Evolutionary conservation across 2,113 vertebrate species (phyloP), one percentile per base, ranked within the genome.

Genomic region (Mellivora capensis): DNA sequence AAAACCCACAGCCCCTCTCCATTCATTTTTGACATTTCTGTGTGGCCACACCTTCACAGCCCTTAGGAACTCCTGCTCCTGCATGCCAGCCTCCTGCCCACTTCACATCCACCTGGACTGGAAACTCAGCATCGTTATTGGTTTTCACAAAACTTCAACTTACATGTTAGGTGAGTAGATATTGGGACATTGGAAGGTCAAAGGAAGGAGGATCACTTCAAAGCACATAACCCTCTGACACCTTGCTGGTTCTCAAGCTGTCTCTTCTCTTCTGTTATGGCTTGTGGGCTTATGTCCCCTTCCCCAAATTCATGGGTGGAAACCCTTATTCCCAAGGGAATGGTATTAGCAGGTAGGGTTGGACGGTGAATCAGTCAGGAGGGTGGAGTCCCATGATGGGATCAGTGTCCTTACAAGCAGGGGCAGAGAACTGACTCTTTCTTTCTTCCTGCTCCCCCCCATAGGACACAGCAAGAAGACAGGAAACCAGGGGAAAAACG

Each of bases 11-110:
- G 11, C 64, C 8, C 14, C 1, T 67, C 29, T 57, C 29, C 29
- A 27, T n/a, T 49, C 37, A 34, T n/a, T 57, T 44, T 39, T 37
- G 37, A n/a, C 29, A 44, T 44, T 47, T 87, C 20, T 57, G 14
- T 42, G 23, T 7, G 44, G 17, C n/a, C 14, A 1, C 1, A 2
- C 47, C 47, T 17, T 34, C 27, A 4, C 1, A 14, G 15, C n/a
- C n/a, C 12, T 7, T n/a, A 11, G 11, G 23, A 25, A 61, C 52
- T 34, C 71, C 85, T 52, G 34, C 39, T 61, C n/a, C 29, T 37
- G 13, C 42, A 27, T 34, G 25, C 42, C 7, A 3, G 18, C 21
- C 25, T 23, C 1, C 52, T 34, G 27, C 34, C 77, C 84, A 59
- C 18, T 52, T 52, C 59, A 34, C 7, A 69, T 74, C 20, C 21